Percentiles rank a stretch among this genome's conserved stretches.
phyloP scores from a whole-genome alignment of 2,888 invertebrate species.

The Linnaemya tessellans region DNA sequence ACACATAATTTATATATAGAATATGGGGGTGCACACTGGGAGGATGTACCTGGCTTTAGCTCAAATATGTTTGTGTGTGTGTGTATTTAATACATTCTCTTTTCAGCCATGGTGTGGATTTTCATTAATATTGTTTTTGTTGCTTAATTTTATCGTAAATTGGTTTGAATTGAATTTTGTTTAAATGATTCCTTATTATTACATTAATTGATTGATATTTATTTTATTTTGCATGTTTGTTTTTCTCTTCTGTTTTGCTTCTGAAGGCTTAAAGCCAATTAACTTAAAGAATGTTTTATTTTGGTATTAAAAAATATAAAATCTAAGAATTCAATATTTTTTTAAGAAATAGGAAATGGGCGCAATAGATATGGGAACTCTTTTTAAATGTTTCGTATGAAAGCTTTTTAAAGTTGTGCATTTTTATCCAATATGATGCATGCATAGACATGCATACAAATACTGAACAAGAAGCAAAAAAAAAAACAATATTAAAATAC shows the following conservation, averaged over 20 bases:
- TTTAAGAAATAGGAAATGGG: too few relatives aligned
- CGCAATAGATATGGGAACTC: too few relatives aligned
- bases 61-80: slow-evolving; percentile 24
- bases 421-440: too few relatives aligned
- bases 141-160: slow-evolving; percentile 61
- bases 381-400: too few relatives aligned
- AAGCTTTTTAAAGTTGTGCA: too few relatives aligned
- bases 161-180: slow-evolving; percentile 72
- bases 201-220: slow-evolving; percentile 60
- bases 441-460: too few relatives aligned
- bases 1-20: not conserved
- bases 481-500: too few relatives aligned
- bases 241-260: not conserved
- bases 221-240: slow-evolving; percentile 39
- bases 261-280: not conserved
- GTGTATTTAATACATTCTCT: not conserved
- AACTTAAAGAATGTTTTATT: not conserved
- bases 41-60: slow-evolving; percentile 39
- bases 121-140: slow-evolving; percentile 54
- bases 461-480: too few relatives aligned
- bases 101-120: slow-evolving; percentile 52
- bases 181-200: slow-evolving; percentile 70
- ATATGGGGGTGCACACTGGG: not conserved
- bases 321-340: not conserved
- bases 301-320: not conserved